These are phyloP conservation scores for Epinephelus awoara DNA, from an alignment of 2,797 vertebrate species.

Conservation along the genomic window DNA sequence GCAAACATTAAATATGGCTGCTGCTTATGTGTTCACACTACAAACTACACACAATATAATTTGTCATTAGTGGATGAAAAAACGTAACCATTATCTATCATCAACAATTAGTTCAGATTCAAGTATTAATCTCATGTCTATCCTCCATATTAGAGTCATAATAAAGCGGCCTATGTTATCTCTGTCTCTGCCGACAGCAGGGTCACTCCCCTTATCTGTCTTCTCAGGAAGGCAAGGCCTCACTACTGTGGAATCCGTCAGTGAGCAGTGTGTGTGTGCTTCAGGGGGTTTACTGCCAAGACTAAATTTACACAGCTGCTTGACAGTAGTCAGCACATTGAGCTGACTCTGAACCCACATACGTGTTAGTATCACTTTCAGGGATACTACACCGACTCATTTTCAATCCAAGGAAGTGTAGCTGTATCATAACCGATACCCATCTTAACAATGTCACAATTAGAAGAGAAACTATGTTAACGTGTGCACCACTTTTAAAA, in stretches of 20 bases:
- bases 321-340: slow-evolving; percentile 32
- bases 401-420: background rate
- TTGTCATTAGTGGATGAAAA: background rate
- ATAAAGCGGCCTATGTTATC: background rate
- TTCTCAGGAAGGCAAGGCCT: slow-evolving; percentile 38
- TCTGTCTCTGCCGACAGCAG: background rate
- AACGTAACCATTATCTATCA: background rate
- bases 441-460: background rate
- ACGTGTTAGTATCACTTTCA: background rate
- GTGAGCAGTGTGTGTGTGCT: slow-evolving; percentile 12
- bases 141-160: background rate
- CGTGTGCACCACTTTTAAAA: background rate
- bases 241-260: slow-evolving; percentile 35
- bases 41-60: too few relatives aligned
- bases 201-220: slow-evolving; percentile 25
- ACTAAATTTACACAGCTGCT: slow-evolving; percentile 59
- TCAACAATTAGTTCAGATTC: too few relatives aligned
- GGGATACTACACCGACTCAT: background rate
- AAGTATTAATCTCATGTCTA: background rate
- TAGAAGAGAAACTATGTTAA: background rate
- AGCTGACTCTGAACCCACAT: slow-evolving; percentile 18
- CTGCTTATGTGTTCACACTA: background rate
- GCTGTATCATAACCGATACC: background rate
- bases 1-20: background rate
- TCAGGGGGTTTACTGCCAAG: slow-evolving; percentile 30